Conservation (phyloP, 2,888 invertebrate genomes). For the Seira sanloemensis region DNA sequence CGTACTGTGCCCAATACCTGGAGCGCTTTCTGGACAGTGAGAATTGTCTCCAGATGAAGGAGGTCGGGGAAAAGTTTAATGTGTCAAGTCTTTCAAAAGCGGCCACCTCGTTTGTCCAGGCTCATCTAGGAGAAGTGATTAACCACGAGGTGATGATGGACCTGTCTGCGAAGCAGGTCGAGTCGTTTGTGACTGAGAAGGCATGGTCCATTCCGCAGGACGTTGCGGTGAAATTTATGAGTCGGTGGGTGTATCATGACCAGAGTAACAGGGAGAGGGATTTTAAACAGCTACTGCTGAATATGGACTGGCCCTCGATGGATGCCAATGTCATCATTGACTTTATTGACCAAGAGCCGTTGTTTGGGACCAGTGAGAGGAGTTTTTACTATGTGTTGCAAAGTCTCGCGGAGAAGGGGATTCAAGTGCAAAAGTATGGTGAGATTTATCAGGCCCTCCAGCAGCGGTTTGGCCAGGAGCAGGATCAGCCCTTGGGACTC, state of each 20-base stretch:
- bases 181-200: conserved; percentile 79
- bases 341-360: conserved; percentile 79
- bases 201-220: conserved; percentile 75
- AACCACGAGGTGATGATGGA: conserved; percentile 79
- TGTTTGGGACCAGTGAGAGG: conserved; percentile 79
- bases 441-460: conserved; percentile 77
- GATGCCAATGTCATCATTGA: conserved; percentile 78
- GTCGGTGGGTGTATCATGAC: conserved; percentile 79
- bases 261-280: conserved; percentile 78
- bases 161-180: conserved; percentile 77
- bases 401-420: conserved; percentile 78
- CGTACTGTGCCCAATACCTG: conserved; percentile 82
- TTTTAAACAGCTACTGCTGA: conserved; percentile 78
- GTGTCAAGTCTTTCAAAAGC: conserved; percentile 79
- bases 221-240: conserved; percentile 77
- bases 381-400: conserved; percentile 79
- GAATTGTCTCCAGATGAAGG: conserved; percentile 81
- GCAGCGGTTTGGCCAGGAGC: conserved; percentile 76
- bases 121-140: conserved; percentile 78
- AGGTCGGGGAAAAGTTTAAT: conserved; percentile 80
- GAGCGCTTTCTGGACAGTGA: conserved; percentile 80
- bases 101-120: conserved; percentile 79
- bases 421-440: conserved; percentile 78
- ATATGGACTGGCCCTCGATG: conserved; percentile 77
- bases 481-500: conserved; percentile 68